Evolutionary conservation across 2,113 vertebrate species (phyloP), one percentile per base, ranked within the genome.

Genomic region (Phaethon lepturus): DNA sequence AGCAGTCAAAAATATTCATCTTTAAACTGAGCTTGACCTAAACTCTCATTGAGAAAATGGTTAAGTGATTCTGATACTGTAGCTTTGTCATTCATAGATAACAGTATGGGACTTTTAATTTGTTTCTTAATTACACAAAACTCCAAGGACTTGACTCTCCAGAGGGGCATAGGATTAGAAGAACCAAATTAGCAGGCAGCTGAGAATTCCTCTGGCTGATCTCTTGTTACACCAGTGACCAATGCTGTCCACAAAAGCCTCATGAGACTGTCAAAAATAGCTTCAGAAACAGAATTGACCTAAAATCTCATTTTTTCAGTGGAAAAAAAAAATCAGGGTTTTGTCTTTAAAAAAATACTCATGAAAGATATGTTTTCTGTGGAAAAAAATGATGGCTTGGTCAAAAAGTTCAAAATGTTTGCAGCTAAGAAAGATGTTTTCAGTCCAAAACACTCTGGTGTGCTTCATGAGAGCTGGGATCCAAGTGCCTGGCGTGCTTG

Each of bases 141-240:
- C 72, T 91, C 29, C 56, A 91, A 81, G 26, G 38, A 73, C 13
- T 50, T 42, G 42, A 71, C 11, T 81, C 58, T 55, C 35, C 2
- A 1, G 40, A 68, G 26, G 6, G 26, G 31, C 0, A 0, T 13
- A 86, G 24, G 68, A 86, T 67, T 76, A 85, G n/a, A 26, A 86
- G 31, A 90, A 73, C 13, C 7, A 17, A 64, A 68, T 75, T 53
- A 94, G 28, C 33, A 90, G 35, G 78, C 40, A 88, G 16, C 40
- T 87, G 49, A 92, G 50, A 93, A 95, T 86, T 92, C 78, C 42
- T 88, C 77, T 79, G 58, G 42, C 45, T 86, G 74, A 85, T 86
- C 45, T 88, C 69, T 79, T 74, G 11, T 74, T 95, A 88, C 31
- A 89, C 28, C 24, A 91, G 2, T 77, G 69, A 89, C 73, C 75